phyloP scores from a whole-genome alignment of 2,113 vertebrate species.

The Pimephales promelas region DNA sequence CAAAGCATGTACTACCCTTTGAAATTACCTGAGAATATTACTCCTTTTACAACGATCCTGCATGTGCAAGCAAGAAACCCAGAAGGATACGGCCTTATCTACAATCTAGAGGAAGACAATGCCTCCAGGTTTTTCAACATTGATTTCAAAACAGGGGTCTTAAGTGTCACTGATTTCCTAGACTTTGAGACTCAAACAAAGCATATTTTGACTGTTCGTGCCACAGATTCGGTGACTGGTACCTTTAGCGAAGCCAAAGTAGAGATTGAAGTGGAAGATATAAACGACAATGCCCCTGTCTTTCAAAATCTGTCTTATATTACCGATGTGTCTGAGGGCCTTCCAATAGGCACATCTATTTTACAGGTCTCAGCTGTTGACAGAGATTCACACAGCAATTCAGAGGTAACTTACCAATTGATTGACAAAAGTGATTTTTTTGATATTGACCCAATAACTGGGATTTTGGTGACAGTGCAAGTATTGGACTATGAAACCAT shows the following conservation, averaged over 20 bases:
- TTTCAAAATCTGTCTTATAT: slow-evolving; percentile 82
- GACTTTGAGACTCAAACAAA: slow-evolving; percentile 86
- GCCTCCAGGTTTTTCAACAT: slow-evolving; percentile 84
- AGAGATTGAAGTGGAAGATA: slow-evolving; percentile 89
- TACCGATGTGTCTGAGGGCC: slow-evolving; percentile 78
- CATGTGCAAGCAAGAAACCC: slow-evolving; percentile 95
- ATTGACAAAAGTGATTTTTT: slow-evolving; percentile 84
- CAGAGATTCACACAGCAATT: slow-evolving; percentile 85
- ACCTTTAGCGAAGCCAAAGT: slow-evolving; percentile 89
- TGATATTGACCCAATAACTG: slow-evolving; percentile 80
- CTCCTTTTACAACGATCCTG: slow-evolving; percentile 87
- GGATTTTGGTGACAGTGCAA: slow-evolving; percentile 83
- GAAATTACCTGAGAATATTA: slow-evolving; percentile 89
- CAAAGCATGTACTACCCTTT: slow-evolving; percentile 89
- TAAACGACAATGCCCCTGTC: slow-evolving; percentile 89
- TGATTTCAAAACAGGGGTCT: slow-evolving; percentile 91
- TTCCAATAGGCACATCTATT: slow-evolving; percentile 83
- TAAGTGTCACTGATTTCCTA: slow-evolving; percentile 86
- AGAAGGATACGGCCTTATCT: slow-evolving; percentile 92
- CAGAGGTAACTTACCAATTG: slow-evolving; percentile 83
- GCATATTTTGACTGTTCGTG: slow-evolving; percentile 84
- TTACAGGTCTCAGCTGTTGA: slow-evolving; percentile 84
- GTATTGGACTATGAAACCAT: slow-evolving; percentile 86
- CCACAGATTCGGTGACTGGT: slow-evolving; percentile 90
- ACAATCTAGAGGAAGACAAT: slow-evolving; percentile 90